These are phyloP conservation scores for Seriola rivoliana DNA, from an alignment of 2,113 vertebrate genomes.

Conservation along the genomic window DNA sequence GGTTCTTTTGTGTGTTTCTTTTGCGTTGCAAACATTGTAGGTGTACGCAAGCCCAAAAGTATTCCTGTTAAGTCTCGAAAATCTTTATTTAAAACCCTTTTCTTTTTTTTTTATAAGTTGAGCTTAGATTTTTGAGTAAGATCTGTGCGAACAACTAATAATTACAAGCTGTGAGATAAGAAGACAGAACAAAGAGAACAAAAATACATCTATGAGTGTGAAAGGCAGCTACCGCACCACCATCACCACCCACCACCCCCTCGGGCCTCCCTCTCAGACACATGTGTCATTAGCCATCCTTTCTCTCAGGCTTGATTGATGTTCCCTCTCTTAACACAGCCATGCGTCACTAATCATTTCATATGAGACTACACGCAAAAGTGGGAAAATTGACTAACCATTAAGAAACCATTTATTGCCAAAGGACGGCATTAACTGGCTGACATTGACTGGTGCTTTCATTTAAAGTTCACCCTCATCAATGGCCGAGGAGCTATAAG, in stretches of 20 bases:
- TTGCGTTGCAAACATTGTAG: background rate
- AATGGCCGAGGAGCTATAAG: slow-evolving; percentile 18
- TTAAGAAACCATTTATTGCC: slow-evolving; percentile 77
- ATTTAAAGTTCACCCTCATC: slow-evolving; percentile 62
- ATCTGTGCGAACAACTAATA: slow-evolving; percentile 20
- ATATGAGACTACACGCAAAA: slow-evolving; percentile 69
- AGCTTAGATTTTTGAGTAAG: background rate
- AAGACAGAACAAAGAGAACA: slow-evolving; percentile 54
- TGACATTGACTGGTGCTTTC: slow-evolving; percentile 69
- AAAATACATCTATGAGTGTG: slow-evolving; percentile 44
- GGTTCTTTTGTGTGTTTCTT: slow-evolving; percentile 8
- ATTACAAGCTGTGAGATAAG: slow-evolving; percentile 42
- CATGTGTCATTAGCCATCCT: slow-evolving; percentile 69
- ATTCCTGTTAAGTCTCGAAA: background rate
- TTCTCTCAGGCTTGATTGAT: slow-evolving; percentile 78
- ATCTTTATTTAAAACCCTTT: background rate
- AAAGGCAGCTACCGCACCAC: slow-evolving; percentile 41
- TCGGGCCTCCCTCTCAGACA: slow-evolving; percentile 55
- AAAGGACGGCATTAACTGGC: slow-evolving; percentile 64
- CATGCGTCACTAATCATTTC: slow-evolving; percentile 81
- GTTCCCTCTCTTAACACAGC: slow-evolving; percentile 62
- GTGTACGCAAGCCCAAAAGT: background rate
- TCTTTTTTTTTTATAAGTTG: background rate
- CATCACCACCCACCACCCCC: slow-evolving; percentile 38
- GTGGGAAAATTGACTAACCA: slow-evolving; percentile 75